Conservation (phyloP, 1,140 invertebrate species). For the Prorops nasuta region DNA sequence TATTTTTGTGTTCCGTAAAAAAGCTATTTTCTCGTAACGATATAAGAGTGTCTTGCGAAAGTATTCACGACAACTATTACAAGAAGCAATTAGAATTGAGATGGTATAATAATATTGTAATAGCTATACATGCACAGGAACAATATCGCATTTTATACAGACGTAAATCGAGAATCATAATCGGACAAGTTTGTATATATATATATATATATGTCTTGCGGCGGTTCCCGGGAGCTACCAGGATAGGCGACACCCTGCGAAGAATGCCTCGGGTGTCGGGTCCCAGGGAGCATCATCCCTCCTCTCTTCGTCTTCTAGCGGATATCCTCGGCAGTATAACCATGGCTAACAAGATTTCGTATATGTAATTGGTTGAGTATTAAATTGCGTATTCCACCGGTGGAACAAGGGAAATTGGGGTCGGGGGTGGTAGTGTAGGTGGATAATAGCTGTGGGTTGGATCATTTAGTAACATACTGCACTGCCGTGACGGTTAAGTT, state of each 20-base stretch:
- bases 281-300: too few relatives aligned
- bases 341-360: conserved; percentile 52
- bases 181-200: conserved; percentile 48
- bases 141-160: too few relatives aligned
- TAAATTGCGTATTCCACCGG: conserved; percentile 49
- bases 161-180: too few relatives aligned
- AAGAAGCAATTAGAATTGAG: too few relatives aligned
- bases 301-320: conserved; percentile 20
- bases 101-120: too few relatives aligned
- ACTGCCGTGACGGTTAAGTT: conserved; percentile 40
- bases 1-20: conserved; percentile 21
- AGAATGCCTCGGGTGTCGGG: conserved; percentile 38
- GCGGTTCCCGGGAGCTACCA: too few relatives aligned
- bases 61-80: too few relatives aligned
- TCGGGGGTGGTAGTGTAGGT: conserved; percentile 13
- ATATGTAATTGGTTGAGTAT: conserved; percentile 54
- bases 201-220: too few relatives aligned
- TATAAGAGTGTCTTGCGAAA: too few relatives aligned
- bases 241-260: conserved; percentile 36
- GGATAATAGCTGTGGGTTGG: conserved; percentile 42
- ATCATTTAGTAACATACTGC: conserved; percentile 51
- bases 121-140: too few relatives aligned
- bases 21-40: conserved; percentile 31
- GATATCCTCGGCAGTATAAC: conserved; percentile 40
- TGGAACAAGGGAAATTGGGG: conserved; percentile 2